Conservation (phyloP, 2,113 vertebrate species). For the Anoura caudifer region DNA sequence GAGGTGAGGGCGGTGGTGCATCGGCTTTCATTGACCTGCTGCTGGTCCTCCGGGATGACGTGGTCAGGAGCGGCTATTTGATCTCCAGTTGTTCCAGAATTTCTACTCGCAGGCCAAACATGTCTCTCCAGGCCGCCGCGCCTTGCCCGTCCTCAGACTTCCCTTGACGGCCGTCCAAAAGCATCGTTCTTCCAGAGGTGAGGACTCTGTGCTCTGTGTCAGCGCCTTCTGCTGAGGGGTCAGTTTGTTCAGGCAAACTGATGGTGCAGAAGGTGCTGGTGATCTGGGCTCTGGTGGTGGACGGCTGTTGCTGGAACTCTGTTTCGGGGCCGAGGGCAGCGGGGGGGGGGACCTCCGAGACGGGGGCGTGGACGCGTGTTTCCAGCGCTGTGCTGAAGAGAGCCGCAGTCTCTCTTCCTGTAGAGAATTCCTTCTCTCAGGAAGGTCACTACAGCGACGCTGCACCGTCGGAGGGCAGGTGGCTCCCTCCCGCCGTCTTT, state of each 20-base stretch:
- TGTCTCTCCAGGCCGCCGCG: neutral
- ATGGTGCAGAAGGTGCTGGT: accelerated
- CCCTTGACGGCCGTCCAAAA: neutral
- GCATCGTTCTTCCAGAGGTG: slow-evolving; percentile 18
- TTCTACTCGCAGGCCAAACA: slow-evolving; percentile 59
- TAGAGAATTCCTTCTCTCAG: neutral
- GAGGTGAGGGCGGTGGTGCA: neutral
- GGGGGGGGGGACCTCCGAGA: neutral
- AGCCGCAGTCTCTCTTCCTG: neutral
- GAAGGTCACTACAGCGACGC: neutral
- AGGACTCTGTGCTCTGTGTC: neutral
- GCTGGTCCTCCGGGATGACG: slow-evolving; percentile 3
- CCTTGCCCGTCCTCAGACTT: neutral
- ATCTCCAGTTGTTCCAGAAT: slow-evolving; percentile 75
- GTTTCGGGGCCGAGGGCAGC: neutral
- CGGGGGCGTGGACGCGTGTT: accelerated
- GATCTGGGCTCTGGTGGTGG: accelerated
- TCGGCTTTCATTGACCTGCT: slow-evolving; percentile 26
- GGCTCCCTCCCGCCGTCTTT: neutral
- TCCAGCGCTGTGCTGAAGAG: accelerated
- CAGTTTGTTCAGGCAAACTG: accelerated
- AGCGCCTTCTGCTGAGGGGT: neutral
- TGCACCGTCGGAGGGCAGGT: neutral
- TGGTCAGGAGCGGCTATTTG: slow-evolving; percentile 68
- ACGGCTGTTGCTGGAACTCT: neutral